A percentile compares a stretch with the other conserved stretches of the same genome.
phyloP scores from a whole-genome alignment of 2,113 vertebrate genomes.

The Triplophysa rosa region DNA sequence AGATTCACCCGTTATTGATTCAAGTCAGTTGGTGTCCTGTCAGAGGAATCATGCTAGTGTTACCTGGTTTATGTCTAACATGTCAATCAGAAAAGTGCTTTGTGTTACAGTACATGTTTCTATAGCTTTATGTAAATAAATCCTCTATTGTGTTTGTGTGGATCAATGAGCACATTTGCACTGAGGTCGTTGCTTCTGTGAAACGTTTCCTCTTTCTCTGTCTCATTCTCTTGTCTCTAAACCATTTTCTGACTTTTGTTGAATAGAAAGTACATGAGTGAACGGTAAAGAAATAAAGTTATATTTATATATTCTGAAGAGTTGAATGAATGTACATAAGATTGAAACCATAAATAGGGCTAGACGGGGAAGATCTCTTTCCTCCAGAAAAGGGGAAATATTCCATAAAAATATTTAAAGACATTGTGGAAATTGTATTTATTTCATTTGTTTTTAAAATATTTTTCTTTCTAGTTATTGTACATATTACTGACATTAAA shows the following conservation, averaged over 20 bases:
- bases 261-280: slow-evolving; percentile 58
- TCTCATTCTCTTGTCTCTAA: neutral
- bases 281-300: slow-evolving; percentile 62
- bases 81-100: slow-evolving; percentile 19
- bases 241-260: slow-evolving; percentile 46
- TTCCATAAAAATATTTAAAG: slow-evolving; percentile 77
- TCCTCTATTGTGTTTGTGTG: slow-evolving; percentile 16
- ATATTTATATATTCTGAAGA: slow-evolving; percentile 44
- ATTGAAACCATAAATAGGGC: slow-evolving; percentile 13
- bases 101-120: slow-evolving; percentile 12
- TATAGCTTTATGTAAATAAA: slow-evolving; percentile 19
- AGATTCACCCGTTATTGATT: neutral
- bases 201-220: neutral
- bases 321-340: slow-evolving; percentile 57
- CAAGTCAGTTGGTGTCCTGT: neutral
- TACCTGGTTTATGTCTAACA: neutral
- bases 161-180: slow-evolving; percentile 53
- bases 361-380: slow-evolving; percentile 54
- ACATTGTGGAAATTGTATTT: slow-evolving; percentile 95
- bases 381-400: slow-evolving; percentile 58
- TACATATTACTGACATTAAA: slow-evolving; percentile 90
- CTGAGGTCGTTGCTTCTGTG: slow-evolving; percentile 47
- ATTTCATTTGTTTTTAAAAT: slow-evolving; percentile 91
- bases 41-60: slow-evolving; percentile 12
- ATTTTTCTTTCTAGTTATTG: slow-evolving; percentile 88